phyloP scores from a whole-genome alignment of 2,113 vertebrate species.

The Campylomormyrus numenius region DNA sequence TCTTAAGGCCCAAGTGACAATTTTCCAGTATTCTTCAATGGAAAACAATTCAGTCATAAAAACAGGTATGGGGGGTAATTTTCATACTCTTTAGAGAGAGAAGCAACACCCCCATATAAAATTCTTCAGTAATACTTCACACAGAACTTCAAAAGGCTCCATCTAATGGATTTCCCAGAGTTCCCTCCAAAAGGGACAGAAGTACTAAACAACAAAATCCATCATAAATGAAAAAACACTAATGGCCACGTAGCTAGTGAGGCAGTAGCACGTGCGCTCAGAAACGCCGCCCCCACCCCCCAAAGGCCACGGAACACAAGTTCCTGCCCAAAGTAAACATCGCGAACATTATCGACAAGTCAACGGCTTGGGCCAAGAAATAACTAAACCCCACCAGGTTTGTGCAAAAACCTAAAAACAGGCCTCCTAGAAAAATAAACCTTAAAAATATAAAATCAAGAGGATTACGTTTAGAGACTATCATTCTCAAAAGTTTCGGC shows the following conservation, averaged over 20 bases:
- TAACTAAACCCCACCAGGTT: not conserved
- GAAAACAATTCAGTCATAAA: conserved; percentile 6
- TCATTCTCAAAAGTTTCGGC: not conserved
- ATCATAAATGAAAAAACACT: not conserved
- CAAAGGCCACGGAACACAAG: not conserved
- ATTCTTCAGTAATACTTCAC: not conserved
- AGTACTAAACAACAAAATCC: conserved; percentile 4
- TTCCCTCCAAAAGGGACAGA: not conserved
- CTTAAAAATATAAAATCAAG: not conserved
- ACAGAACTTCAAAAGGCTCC: conserved; percentile 15
- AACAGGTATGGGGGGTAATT: not conserved
- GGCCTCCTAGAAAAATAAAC: not conserved
- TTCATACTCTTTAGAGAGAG: not conserved
- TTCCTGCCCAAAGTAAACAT: not conserved
- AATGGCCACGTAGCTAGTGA: not conserved
- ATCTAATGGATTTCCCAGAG: not conserved
- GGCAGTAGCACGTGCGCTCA: not conserved
- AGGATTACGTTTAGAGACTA: not conserved
- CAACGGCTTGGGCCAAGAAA: not conserved
- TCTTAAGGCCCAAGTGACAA: conserved; percentile 45
- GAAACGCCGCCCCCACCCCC: not conserved
- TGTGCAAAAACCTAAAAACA: not conserved
- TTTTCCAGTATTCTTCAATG: not conserved
- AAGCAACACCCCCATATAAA: not conserved
- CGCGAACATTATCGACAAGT: not conserved